Evolutionary conservation across 2,113 vertebrate species (phyloP).

Genomic region (Ardeotis arabs): DNA sequence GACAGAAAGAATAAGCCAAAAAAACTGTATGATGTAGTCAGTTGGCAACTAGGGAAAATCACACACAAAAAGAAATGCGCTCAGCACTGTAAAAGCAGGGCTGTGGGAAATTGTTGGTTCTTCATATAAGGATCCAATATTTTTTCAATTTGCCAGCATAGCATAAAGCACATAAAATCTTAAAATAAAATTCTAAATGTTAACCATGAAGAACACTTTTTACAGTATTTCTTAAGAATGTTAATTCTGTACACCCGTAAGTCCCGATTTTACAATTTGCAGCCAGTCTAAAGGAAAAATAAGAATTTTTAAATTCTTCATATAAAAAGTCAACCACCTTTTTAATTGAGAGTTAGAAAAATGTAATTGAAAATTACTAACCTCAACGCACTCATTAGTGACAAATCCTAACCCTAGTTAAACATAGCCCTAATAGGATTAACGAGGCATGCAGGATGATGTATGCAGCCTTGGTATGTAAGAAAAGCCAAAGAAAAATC

Average conservation of each 20-base stretch:
- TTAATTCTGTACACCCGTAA: not conserved
- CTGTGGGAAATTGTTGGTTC: slow-evolving; percentile 53
- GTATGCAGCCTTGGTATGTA: slow-evolving; percentile 22
- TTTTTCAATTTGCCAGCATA: slow-evolving; percentile 59
- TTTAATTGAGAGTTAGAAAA: slow-evolving; percentile 56
- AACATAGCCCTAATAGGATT: slow-evolving; percentile 53
- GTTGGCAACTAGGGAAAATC: slow-evolving; percentile 55
- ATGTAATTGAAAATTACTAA: slow-evolving; percentile 54
- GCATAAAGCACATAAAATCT: slow-evolving; percentile 33
- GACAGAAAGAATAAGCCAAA: slow-evolving; percentile 60
- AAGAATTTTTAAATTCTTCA: not conserved
- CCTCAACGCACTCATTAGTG: slow-evolving; percentile 46
- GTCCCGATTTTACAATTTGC: not conserved
- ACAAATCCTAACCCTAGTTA: slow-evolving; percentile 50
- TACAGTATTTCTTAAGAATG: slow-evolving; percentile 37
- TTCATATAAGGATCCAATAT: slow-evolving; percentile 52
- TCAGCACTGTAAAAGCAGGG: slow-evolving; percentile 32
- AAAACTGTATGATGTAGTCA: slow-evolving; percentile 62
- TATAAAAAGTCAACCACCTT: slow-evolving; percentile 55
- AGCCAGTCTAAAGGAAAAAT: slow-evolving; percentile 25
- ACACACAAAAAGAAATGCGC: slow-evolving; percentile 48
- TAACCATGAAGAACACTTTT: not conserved
- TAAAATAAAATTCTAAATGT: slow-evolving; percentile 40
- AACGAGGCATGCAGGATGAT: slow-evolving; percentile 36
- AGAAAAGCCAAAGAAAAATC: slow-evolving; percentile 23